A percentile compares a stretch with the other conserved stretches of the same genome.
These are phyloP conservation scores for Astyanax mexicanus DNA, from an alignment of 2,797 vertebrate species.

Conservation along the genomic window DNA sequence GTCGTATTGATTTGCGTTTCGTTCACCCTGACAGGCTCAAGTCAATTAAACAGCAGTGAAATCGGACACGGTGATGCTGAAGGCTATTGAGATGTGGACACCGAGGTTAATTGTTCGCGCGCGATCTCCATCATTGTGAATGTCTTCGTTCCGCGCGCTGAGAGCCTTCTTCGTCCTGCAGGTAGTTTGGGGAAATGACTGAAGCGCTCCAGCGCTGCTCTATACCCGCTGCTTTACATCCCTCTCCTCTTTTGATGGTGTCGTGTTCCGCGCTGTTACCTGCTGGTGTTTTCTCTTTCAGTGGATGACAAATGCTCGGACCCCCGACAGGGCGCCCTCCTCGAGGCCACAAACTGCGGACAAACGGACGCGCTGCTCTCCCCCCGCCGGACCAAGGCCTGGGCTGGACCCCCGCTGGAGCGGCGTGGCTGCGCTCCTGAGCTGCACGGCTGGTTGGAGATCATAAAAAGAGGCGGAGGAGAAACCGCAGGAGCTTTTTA, in stretches of 20 bases:
- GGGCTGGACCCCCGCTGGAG: constrained; percentile 43
- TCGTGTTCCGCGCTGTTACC: constrained; percentile 58
- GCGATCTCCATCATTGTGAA: background rate
- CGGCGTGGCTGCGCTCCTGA: constrained; percentile 67
- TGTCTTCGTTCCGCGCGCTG: background rate
- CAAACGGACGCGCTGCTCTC: constrained; percentile 52
- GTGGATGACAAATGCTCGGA: constrained; percentile 63
- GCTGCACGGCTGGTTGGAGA: constrained; percentile 70
- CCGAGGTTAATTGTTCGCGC: constrained; percentile 36
- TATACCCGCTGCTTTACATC: constrained; percentile 54
- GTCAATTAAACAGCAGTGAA: constrained; percentile 41
- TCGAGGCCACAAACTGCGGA: constrained; percentile 45
- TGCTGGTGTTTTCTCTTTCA: constrained; percentile 60
- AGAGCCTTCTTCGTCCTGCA: constrained; percentile 8
- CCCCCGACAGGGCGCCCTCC: constrained; percentile 54
- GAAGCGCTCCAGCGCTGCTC: constrained; percentile 27
- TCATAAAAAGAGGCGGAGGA: constrained; percentile 66
- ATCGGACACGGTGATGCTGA: constrained; percentile 37
- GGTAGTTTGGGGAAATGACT: constrained; percentile 2
- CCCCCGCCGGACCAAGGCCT: constrained; percentile 41
- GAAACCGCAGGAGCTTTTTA: constrained; percentile 47
- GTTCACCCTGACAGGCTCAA: constrained; percentile 30
- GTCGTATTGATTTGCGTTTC: constrained; percentile 41
- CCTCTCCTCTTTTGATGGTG: constrained; percentile 57
- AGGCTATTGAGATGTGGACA: constrained; percentile 2